Conservation (phyloP, 2,888 invertebrate genomes). For the Drosophila planitibia region DNA sequence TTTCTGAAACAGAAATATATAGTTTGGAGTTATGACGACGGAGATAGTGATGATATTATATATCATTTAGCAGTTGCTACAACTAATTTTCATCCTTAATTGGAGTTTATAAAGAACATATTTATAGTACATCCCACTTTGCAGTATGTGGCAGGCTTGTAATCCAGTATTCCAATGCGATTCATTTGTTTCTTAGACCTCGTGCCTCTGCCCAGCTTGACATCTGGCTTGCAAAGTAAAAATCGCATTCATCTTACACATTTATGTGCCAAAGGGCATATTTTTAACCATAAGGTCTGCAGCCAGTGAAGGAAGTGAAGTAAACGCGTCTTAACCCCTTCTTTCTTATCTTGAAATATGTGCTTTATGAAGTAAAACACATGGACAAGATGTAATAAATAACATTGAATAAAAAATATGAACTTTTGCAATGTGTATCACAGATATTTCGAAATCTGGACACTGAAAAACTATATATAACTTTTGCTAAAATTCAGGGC, state of each 20-base stretch:
- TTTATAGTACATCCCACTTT: not conserved
- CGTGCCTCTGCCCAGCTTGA: not conserved
- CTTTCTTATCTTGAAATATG: slow-evolving; percentile 1
- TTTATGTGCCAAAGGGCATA: not conserved
- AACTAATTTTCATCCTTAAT: not conserved
- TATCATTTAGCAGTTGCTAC: not conserved
- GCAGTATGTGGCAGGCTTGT: not conserved
- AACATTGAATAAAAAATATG: not conserved
- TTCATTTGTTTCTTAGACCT: not conserved
- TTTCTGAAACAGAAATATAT: not conserved
- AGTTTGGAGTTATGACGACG: not conserved
- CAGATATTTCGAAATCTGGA: slow-evolving; percentile 1
- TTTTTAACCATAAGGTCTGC: not conserved
- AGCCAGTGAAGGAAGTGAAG: not conserved
- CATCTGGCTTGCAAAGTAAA: not conserved
- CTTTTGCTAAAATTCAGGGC: not conserved
- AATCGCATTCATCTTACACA: slow-evolving; percentile 1
- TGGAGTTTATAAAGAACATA: not conserved
- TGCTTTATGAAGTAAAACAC: not conserved
- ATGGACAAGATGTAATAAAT: slow-evolving; percentile 1
- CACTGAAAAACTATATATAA: slow-evolving; percentile 1
- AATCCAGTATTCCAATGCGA: not conserved
- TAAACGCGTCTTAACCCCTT: not conserved
- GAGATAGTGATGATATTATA: not conserved
- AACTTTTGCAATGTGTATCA: slow-evolving; percentile 2